Evolutionary conservation across 2,797 vertebrate genomes (phyloP).

Genomic region (Chaetophractus vellerosus): DNA sequence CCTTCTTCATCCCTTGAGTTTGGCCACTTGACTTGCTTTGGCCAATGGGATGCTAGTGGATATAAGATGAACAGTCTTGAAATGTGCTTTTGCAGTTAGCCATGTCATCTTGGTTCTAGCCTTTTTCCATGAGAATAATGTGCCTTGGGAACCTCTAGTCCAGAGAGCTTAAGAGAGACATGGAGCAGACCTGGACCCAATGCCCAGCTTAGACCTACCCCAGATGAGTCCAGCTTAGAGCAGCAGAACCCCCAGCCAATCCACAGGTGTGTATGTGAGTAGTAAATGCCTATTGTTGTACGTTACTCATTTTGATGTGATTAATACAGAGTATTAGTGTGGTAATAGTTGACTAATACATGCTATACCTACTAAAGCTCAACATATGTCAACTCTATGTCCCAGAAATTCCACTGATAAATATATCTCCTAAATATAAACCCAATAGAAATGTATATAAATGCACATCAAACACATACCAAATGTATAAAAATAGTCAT

Average conservation of each 20-base stretch:
- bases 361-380: neutral
- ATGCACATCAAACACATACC: neutral
- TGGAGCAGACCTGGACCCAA: neutral
- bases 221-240: neutral
- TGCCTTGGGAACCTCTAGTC: neutral
- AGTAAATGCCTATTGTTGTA: neutral
- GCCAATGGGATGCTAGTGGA: neutral
- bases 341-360: neutral
- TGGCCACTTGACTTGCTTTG: neutral
- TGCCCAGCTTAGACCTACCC: neutral
- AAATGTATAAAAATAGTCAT: neutral
- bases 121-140: neutral
- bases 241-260: neutral
- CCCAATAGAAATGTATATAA: neutral
- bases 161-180: neutral
- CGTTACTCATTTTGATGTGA: neutral
- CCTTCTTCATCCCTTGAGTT: neutral
- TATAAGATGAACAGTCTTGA: neutral
- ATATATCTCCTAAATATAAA: no score
- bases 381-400: neutral
- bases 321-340: neutral
- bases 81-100: neutral
- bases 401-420: neutral
- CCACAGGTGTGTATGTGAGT: neutral
- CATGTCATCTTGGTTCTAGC: neutral